Conservation (phyloP, 2,797 vertebrate genomes). For the Gymnodraco acuticeps region DNA sequence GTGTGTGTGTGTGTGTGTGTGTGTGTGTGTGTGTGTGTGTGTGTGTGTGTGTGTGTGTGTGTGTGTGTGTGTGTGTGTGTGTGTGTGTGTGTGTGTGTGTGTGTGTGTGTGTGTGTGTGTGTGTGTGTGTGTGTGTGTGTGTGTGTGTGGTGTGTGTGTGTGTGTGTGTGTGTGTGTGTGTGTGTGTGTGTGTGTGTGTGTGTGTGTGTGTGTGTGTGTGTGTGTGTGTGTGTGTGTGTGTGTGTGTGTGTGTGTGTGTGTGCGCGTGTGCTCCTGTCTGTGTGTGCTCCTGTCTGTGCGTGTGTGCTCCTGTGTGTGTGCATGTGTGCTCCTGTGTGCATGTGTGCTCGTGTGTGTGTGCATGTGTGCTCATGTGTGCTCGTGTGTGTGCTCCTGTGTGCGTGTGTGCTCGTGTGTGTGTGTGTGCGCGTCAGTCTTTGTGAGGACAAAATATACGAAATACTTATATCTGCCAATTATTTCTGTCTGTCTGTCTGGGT, state of each 20-base stretch:
- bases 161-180: not conserved
- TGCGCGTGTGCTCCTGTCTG: no score
- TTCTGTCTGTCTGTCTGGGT: not conserved
- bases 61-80: not conserved
- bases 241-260: not conserved
- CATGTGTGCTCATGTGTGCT: not conserved
- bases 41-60: not conserved
- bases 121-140: not conserved
- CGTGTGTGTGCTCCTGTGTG: no score
- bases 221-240: not conserved
- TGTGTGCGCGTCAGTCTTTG: not conserved
- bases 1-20: not conserved
- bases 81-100: not conserved
- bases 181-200: not conserved
- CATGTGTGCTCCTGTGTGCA: not conserved
- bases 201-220: no score
- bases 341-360: not conserved
- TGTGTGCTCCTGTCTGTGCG: not conserved
- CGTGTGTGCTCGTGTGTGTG: no score
- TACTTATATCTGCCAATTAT: no score
- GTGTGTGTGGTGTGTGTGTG: not conserved
- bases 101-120: not conserved
- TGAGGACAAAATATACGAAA: no score
- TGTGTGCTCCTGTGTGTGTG: not conserved
- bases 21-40: not conserved